phyloP scores from a whole-genome alignment of 1,140 invertebrate species.

The Heliconius eleuchia region DNA sequence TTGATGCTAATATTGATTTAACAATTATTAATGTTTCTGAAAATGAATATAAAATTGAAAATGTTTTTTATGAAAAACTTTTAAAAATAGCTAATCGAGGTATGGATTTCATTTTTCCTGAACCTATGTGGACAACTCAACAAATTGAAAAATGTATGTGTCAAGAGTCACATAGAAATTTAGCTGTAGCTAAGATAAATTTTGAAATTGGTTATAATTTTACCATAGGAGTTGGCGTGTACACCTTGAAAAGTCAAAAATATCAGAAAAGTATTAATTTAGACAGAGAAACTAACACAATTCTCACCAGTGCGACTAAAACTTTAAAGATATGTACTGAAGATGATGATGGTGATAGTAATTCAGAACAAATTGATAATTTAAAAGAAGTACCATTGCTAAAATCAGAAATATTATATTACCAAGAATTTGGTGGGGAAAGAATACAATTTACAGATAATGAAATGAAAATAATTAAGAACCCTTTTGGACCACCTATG shows the following conservation, averaged over 20 bases:
- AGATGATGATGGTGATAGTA: slow-evolving; percentile 28
- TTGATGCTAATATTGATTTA: slow-evolving; percentile 62
- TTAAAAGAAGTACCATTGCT: slow-evolving; percentile 59
- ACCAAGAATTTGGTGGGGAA: slow-evolving; percentile 65
- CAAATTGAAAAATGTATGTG: slow-evolving; percentile 61
- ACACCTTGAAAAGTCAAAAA: slow-evolving; percentile 54
- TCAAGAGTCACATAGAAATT: slow-evolving; percentile 63
- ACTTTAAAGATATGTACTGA: slow-evolving; percentile 57
- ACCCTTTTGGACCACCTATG: slow-evolving; percentile 69
- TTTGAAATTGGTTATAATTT: slow-evolving; percentile 67
- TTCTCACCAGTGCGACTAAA: slow-evolving; percentile 60
- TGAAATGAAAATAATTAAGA: slow-evolving; percentile 65
- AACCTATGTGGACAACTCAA: slow-evolving; percentile 49
- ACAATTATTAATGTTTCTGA: slow-evolving; percentile 64
- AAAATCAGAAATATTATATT: slow-evolving; percentile 64
- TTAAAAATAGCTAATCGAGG: slow-evolving; percentile 58
- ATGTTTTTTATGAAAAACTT: slow-evolving; percentile 65
- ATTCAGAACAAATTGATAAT: slow-evolving; percentile 42
- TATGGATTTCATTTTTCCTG: slow-evolving; percentile 50
- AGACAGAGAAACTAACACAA: slow-evolving; percentile 61
- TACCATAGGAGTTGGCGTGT: slow-evolving; percentile 65
- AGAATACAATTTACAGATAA: slow-evolving; percentile 62
- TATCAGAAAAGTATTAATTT: slow-evolving; percentile 58
- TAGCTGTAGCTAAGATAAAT: slow-evolving; percentile 60
- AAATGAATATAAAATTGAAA: slow-evolving; percentile 44